Evolutionary conservation across 2,888 invertebrate species (phyloP), one percentile per base, ranked within the genome.

Genomic region (Hyposoter didymator): DNA sequence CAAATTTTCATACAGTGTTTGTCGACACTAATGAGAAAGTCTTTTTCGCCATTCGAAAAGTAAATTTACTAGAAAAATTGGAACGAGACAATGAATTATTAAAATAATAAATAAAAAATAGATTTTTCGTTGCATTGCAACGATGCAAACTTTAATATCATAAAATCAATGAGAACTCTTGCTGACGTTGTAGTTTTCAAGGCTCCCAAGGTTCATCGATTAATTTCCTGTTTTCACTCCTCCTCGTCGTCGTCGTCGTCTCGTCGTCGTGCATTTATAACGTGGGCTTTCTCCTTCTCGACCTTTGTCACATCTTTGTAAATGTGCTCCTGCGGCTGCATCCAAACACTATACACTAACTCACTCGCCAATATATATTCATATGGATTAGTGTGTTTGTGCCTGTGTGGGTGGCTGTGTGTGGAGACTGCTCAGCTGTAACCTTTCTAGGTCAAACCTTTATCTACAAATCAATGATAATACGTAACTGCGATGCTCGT

Each of bases 151-250:
- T n/a, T n/a, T n/a, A n/a, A n/a, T n/a, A n/a, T n/a, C n/a, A n/a
- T n/a, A n/a, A n/a, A 88, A 86, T 87, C 85, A 81, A 87, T 87
- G 85, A 47, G 82, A n/a, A 78, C 14, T 22, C 55, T 64, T 82
- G 73, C 72, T 82, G 82, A 82, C 74, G 82, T 85, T 62, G 72
- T 52, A 59, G 74, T 78, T 87, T 87, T 87, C 88, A 88, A 86
- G 88, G 87, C 88, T 88, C 76, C 74, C 79, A 82, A 86, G 83
- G 88, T 81, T 86, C 85, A 88, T 88, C 86, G 88, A 88, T 87
- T 87, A 75, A 85, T 39, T 39, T 39, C 78, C 84, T 74, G 74
- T 85, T 85, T 85, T 85, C 82, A 72, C 78, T 78, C 22, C 52
- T 81, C 67, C 72, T 72, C 67, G 12, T 35, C 4, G n/a, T n/a